Base-by-base conservation (phyloP, 2,888 invertebrate species). In the Ommatoiulus sabulosus region DNA sequence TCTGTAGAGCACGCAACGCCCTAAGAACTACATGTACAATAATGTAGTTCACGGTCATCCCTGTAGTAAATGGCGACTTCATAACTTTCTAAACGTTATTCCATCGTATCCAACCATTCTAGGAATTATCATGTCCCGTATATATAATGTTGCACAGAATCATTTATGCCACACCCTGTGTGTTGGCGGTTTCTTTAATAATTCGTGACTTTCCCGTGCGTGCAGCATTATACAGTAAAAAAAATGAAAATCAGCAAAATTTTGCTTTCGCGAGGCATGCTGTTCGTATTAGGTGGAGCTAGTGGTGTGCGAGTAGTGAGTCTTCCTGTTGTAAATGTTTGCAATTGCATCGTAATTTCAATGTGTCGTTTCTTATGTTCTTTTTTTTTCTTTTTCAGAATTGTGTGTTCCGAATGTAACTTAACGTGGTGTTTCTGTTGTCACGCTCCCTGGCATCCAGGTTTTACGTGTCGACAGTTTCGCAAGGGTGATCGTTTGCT, bases 401-500 rank as follows among this genome's bases (percentile, higher is more conserved):
- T 92, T 15, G 90, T 89, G 8, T 93, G 93, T 90, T 89, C 90
- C 0, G 91, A 91, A 63, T 93, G 93, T 89, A 48, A 90, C 3
- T 90, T 93, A 24, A 90, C 90, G 44, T 93, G 93, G 93, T 93
- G 93, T 90, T 93, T 93, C 90, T 90, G 90, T 3, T 93, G 93
- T 89, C 93, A 93, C 89, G 92, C 92, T 8, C 93, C 93, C 1
- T 92, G 91, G 91, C 93, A 93, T 90, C 91, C 90, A 48, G 91
- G 91, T 0, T 89, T 93, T 15, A 91, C 92, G 3, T 93, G 93
- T 90, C 92, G 92, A 89, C 91, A 92, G 44, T 93, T 91, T 90
- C 90, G 90, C 20, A 92, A 92, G 88, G 93, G 93, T 8, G 92
- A 93, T 90, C 91, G 91, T 43, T 91, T 93, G 88, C 90, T 93